Evolutionary conservation across 2,888 invertebrate species (phyloP), one percentile per base, ranked within the genome.

Genomic region (Watsonalla cultraria): DNA sequence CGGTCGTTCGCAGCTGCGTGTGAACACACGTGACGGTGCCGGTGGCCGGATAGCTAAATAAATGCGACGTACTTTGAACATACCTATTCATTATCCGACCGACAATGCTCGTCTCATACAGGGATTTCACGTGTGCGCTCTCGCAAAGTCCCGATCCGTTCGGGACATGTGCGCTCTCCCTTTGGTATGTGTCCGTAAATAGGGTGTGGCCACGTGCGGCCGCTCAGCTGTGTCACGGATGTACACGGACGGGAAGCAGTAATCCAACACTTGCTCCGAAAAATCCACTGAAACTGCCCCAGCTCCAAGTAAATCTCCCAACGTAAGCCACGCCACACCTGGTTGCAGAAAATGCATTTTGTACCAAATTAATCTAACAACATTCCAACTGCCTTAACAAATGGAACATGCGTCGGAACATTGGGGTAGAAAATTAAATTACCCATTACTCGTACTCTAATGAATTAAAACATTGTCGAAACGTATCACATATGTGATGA

Each of bases 161-260:
- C 86, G 82, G 88, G 88, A 90, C 90, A 90, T 90, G 87, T 90
- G 90, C 77, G 86, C 80, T 81, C 89, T 88, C 89, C 89, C 90
- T 88, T 80, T 71, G 81, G 81, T 82, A 82, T 84, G 86, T 82
- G 75, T 89, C 90, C 89, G 90, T 90, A 90, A 90, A 90, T 90
- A 90, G 90, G 90, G 90, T 86, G 82, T 87, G 84, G 85, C 89
- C 90, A 90, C 90, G 90, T 90, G 90, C 88, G 87, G 82, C 80
- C 82, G 89, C 74, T 87, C 90, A 89, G 90, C 89, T 89, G 90
- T 82, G 84, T 70, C 86, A 82, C 89, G 90, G 90, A 88, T 89
- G 86, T 82, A 75, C 78, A 72, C 78, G 87, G 88, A 89, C 89
- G 87, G 89, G 86, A 89, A 89, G 78, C 86, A 65, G 89, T 87